Percentiles rank a stretch among this genome's conserved stretches.
Evolutionary conservation across 2,888 invertebrate genomes (phyloP).

Genomic region (Eupithecia vulgata): DNA sequence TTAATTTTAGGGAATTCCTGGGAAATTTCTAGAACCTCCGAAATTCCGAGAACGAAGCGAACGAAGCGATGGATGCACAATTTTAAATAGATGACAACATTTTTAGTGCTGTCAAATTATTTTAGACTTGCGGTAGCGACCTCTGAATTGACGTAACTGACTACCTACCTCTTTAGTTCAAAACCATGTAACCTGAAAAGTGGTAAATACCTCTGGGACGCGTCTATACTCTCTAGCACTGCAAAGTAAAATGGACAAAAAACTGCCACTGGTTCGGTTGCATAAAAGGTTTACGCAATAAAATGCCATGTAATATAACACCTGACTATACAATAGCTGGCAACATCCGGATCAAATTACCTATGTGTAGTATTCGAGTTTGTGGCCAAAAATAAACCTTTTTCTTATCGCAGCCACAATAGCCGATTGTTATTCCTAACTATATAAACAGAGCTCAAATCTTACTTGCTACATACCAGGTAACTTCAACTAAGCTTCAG

Average conservation of each 20-base stretch:
- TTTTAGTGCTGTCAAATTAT: no score
- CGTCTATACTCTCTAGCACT: not conserved
- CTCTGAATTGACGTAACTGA: not conserved
- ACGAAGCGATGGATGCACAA: not conserved
- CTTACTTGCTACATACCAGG: slow-evolving; percentile 51
- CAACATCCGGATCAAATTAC: not conserved
- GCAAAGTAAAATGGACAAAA: not conserved
- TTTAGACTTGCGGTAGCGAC: no score
- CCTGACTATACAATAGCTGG: slow-evolving; percentile 5
- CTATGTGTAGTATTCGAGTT: not conserved
- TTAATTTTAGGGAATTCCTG: no score
- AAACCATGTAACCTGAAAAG: not conserved
- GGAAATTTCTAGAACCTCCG: no score
- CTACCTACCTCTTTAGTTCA: not conserved
- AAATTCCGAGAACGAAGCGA: no score
- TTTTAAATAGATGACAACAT: no score
- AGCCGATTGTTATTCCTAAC: slow-evolving; percentile 69
- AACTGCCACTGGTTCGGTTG: not conserved
- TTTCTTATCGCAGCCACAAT: slow-evolving; percentile 72
- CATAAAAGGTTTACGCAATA: slow-evolving; percentile 2
- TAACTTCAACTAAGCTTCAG: slow-evolving; percentile 51
- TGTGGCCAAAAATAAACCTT: slow-evolving; percentile 27
- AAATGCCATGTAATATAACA: not conserved
- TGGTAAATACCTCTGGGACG: not conserved
- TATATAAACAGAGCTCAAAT: slow-evolving; percentile 69